Conservation (phyloP, 1,140 invertebrate genomes). For the Bacillus rossius region DNA sequence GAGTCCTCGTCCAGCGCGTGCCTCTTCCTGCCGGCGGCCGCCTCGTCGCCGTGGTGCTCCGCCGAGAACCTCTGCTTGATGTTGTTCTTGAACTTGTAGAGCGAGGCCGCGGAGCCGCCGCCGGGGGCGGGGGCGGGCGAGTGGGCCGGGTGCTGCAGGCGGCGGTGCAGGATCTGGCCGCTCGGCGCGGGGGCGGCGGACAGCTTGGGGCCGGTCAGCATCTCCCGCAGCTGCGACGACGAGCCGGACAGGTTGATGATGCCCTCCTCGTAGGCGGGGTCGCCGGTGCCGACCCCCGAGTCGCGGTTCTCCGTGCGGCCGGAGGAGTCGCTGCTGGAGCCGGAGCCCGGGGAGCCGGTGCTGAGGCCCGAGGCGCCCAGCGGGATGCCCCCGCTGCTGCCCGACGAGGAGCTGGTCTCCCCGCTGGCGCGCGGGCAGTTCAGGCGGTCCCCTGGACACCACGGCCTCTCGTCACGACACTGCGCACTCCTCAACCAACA, state of each 20-base stretch:
- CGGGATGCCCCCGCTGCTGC: slow-evolving; percentile 11
- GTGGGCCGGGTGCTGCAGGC: slow-evolving; percentile 24
- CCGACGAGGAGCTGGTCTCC: slow-evolving; percentile 18
- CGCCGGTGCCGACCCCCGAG: neutral
- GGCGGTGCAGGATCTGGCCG: slow-evolving; percentile 41
- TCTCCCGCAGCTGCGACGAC: slow-evolving; percentile 23
- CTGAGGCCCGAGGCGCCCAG: neutral
- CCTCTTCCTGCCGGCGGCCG: neutral
- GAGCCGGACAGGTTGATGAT: neutral
- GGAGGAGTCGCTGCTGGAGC: slow-evolving; percentile 14
- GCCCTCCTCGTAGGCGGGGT: neutral
- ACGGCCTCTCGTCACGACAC: too few relatives aligned
- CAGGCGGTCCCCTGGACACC: slow-evolving; percentile 46
- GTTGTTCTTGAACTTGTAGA: slow-evolving; percentile 91
- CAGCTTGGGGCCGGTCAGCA: slow-evolving; percentile 12
- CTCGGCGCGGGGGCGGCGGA: slow-evolving; percentile 29
- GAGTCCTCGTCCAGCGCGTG: neutral
- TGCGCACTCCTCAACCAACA: too few relatives aligned
- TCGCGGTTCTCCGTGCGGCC: neutral
- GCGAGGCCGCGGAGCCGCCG: neutral
- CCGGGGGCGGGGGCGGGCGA: slow-evolving; percentile 23
- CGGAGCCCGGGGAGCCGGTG: slow-evolving; percentile 8
- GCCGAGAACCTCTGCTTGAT: slow-evolving; percentile 80
- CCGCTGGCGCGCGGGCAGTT: slow-evolving; percentile 38
- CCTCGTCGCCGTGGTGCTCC: slow-evolving; percentile 14